A percentile compares a stretch with the other conserved stretches of the same genome.
These are phyloP conservation scores for Megalurothrips usitatus DNA, from an alignment of 2,888 invertebrate genomes.

Conservation along the genomic window DNA sequence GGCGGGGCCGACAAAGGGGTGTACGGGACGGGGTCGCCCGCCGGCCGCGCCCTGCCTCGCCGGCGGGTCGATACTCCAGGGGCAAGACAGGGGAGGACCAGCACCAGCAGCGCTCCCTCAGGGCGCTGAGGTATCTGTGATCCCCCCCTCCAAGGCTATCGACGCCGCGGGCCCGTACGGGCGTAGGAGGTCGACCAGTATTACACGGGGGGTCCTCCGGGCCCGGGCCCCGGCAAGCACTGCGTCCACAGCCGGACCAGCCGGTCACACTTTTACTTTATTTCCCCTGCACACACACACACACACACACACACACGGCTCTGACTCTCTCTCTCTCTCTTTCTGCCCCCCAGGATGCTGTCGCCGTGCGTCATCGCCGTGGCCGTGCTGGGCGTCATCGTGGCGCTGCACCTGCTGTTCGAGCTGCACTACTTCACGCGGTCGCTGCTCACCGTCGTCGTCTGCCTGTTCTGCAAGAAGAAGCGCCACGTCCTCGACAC, in stretches of 20 bases:
- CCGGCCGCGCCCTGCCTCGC: too few species aligned
- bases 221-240: too few species aligned
- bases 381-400: slow-evolving; percentile 45
- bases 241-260: too few species aligned
- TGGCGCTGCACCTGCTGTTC: slow-evolving; percentile 57
- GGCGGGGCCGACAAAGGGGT: too few species aligned
- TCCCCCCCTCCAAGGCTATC: neutral
- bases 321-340: too few species aligned
- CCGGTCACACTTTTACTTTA: too few species aligned
- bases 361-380: slow-evolving; percentile 46
- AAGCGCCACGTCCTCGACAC: slow-evolving; percentile 61
- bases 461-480: slow-evolving; percentile 61
- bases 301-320: too few species aligned
- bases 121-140: too few species aligned
- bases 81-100: too few species aligned
- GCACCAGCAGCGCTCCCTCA: too few species aligned
- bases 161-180: neutral
- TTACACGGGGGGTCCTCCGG: neutral
- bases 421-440: slow-evolving; percentile 73
- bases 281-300: too few species aligned
- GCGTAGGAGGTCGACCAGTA: neutral
- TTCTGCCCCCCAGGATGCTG: slow-evolving; percentile 39
- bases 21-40: too few species aligned
- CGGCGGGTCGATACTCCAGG: neutral
- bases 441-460: slow-evolving; percentile 60